Base-by-base conservation (phyloP, 1,140 invertebrate genomes). In the Danaus plexippus region DNA sequence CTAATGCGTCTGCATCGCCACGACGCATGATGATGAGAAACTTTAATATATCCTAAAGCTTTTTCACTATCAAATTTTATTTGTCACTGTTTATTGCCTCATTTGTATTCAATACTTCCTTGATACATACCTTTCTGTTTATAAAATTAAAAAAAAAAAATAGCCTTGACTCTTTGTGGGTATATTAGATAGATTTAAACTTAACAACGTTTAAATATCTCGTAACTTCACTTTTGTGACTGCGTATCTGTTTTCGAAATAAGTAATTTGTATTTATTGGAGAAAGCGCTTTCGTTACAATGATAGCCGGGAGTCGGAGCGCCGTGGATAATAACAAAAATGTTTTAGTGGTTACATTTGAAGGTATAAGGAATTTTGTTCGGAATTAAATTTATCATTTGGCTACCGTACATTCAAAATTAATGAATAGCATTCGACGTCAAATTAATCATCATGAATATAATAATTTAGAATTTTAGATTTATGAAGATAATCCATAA, bases 21-120 rank as follows among this genome's bases (percentile, higher is more conserved):
- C 58, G 54, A 66, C 62, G 82, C 80, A 86, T 86, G 65, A 60
- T 61, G 75, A 86, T 84, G 78, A 86, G 78, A 59, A 66, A 54
- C 60, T 63, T 68, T 67, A 70, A 66, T 71, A 64, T 67, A 66
- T 52, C 64, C 53, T 66, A 66, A 71, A 76, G 68, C 68, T 67
- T 59, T 62, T 66, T 57, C 57, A 72, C 67, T 72, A 81, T 78
- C 70, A 80, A 74, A 72, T 69, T 75, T 73, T 74, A 80, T 84
- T 69, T 67, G 63, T 69, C 71, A 59, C 63, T 57, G 54, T 67
- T 77, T 81, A 80, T 75, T 72, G 59, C 65, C 71, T 73, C 56
- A 80, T 84, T 79, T 75, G 71, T 85, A 82, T 82, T 78, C 79
- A 70, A 77, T 77, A 72, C 59, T 77, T 69, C 67, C 66, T 69